phyloP scores from a whole-genome alignment of 1,140 invertebrate species.

The Homalodisca vitripennis region DNA sequence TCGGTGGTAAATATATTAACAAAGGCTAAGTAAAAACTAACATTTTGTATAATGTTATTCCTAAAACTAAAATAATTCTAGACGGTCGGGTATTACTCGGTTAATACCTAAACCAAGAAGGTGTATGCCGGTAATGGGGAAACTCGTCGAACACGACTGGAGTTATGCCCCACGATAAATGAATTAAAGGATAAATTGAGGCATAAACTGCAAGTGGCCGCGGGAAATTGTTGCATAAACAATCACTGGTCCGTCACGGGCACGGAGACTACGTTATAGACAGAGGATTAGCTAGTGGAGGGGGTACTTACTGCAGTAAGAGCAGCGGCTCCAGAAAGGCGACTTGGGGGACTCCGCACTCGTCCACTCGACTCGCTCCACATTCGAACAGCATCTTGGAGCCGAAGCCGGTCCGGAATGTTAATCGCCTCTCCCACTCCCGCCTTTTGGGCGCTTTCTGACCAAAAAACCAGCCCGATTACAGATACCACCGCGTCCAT shows the following conservation, averaged over 20 bases:
- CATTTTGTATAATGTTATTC: no score
- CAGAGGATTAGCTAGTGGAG: neutral
- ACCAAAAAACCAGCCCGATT: conserved; percentile 24
- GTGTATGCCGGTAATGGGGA: no score
- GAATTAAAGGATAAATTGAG: conserved; percentile 2
- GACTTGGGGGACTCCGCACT: neutral
- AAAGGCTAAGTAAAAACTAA: no score
- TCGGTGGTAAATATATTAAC: no score
- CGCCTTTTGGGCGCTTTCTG: neutral
- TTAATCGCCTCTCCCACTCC: conserved; percentile 2
- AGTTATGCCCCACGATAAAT: conserved; percentile 8
- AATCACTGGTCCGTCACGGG: neutral
- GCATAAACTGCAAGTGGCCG: neutral
- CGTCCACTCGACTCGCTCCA: conserved; percentile 6
- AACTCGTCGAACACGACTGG: neutral
- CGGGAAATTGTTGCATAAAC: neutral
- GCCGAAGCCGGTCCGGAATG: neutral
- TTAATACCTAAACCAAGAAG: no score
- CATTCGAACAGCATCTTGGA: neutral
- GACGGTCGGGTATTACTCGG: no score
- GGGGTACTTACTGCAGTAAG: conserved; percentile 6
- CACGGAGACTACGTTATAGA: neutral
- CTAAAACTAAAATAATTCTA: no score
- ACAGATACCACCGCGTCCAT: conserved; percentile 18
- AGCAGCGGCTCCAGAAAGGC: neutral